Evolutionary conservation across 2,888 invertebrate genomes (phyloP), one percentile per base, ranked within the genome.

Genomic region (Belgica antarctica): DNA sequence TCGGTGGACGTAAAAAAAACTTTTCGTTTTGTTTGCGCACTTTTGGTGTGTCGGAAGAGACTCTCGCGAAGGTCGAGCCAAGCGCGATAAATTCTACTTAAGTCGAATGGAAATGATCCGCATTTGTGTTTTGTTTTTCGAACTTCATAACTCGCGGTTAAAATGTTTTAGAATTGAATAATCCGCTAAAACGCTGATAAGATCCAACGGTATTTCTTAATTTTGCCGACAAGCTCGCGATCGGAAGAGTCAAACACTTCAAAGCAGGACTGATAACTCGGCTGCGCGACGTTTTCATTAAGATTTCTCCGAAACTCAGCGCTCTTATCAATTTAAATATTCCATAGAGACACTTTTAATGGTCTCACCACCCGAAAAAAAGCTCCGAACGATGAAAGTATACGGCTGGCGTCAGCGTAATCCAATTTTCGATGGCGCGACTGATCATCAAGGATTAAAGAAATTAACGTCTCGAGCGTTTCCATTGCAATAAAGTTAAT

Each of bases 321-420:
- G 4, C 19, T 57, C 57, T 57, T 57, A 57, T 57, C 57, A 57
- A 22, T 57, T 57, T 57, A 22, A 57, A 22, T 22, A 57, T 57
- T 57, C 19, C 19, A 57, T 22, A 22, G 57, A 57, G 17, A 57
- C 22, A 47, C 7, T 7, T 22, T 57, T 57, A 57, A 57, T 17
- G 24, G 57, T n/a, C n/a, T n/a, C n/a, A n/a, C n/a, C n/a, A n/a
- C n/a, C n/a, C n/a, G 7, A 3, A 12, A 7, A 12, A 12, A 46
- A 46, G 5, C 46, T 3, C 3, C 12, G 7, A 46, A n/a, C n/a
- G n/a, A n/a, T n/a, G 46, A 46, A 46, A 46, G 46, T 17, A 46
- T 3, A 46, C 15, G 7, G n/a, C 17, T 22, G 57, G 22, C 57
- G 57, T 22, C 24, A 22, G 24, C 57, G 17, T 57, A 57, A 57